phyloP scores from a whole-genome alignment of 2,888 invertebrate species.

The Eupithecia tripunctaria region DNA sequence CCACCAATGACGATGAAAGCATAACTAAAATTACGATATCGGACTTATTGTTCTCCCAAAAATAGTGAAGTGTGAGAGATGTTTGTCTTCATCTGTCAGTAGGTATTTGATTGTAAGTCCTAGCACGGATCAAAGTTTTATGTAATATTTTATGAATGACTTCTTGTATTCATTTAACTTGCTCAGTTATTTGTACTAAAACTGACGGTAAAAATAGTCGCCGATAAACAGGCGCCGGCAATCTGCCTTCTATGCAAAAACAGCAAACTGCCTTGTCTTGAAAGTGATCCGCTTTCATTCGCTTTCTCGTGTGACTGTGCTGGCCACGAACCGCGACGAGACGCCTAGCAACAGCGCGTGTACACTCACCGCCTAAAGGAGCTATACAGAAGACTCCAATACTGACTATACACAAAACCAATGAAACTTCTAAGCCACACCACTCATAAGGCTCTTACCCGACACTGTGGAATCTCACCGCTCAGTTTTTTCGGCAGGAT shows the following conservation, averaged over 20 bases:
- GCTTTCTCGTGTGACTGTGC: constrained; percentile 67
- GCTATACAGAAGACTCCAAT: not conserved
- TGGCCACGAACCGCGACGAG: constrained; percentile 46
- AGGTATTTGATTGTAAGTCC: too few relatives aligned
- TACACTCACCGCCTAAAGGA: constrained; percentile 2
- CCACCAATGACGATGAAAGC: too few relatives aligned
- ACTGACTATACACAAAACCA: not conserved
- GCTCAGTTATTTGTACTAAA: not conserved
- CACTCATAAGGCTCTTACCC: not conserved
- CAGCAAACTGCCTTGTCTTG: constrained; percentile 50
- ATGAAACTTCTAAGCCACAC: not conserved
- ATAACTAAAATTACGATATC: too few relatives aligned
- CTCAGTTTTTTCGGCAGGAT: too few relatives aligned
- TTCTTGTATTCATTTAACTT: too few relatives aligned
- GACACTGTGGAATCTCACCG: too few relatives aligned
- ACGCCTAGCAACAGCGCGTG: constrained; percentile 33
- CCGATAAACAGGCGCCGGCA: constrained; percentile 4
- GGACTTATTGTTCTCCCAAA: too few relatives aligned
- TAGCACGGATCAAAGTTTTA: too few relatives aligned
- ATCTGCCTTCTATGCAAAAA: constrained; percentile 19
- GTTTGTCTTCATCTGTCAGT: too few relatives aligned
- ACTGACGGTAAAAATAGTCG: not conserved
- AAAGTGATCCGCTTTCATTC: constrained; percentile 75
- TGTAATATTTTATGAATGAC: too few relatives aligned
- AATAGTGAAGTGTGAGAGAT: too few relatives aligned